Percentiles rank a stretch among this genome's conserved stretches.
Evolutionary conservation across 35 echinoderm and acorn worm species (phyloP).

Genomic region (Ophioderma brevispina): DNA sequence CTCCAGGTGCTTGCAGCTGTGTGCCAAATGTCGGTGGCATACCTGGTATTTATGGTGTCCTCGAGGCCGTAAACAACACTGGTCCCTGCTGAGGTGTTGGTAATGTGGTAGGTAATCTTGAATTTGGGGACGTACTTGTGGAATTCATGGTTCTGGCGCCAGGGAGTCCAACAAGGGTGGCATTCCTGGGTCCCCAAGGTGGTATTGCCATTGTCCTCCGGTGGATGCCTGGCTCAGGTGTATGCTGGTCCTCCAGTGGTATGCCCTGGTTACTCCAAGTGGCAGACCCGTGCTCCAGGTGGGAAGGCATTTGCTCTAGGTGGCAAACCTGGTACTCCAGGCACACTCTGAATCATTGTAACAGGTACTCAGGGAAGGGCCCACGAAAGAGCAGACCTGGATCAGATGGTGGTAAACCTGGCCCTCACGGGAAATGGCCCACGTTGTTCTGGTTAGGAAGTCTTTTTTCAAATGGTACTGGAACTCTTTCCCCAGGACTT

Average conservation of each 20-base stretch:
- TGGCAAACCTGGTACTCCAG: not conserved
- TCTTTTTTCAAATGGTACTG: too few relatives aligned
- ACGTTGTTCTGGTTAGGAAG: too few relatives aligned
- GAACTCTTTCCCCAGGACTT: not conserved
- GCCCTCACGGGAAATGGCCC: too few relatives aligned
- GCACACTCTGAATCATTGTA: not conserved
- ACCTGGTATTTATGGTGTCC: not conserved
- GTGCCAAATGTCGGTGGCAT: not conserved
- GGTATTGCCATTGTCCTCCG: not conserved
- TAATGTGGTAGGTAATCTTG: not conserved
- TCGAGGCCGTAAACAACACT: too few relatives aligned
- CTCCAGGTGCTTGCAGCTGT: not conserved
- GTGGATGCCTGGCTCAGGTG: not conserved
- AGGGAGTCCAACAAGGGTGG: too few relatives aligned
- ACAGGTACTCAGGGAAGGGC: not conserved
- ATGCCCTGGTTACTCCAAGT: not conserved
- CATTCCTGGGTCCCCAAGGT: not conserved
- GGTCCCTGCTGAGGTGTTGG: too few relatives aligned
- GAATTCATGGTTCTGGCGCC: not conserved
- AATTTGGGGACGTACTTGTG: not conserved
- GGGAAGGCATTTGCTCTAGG: slow-evolving; percentile 17
- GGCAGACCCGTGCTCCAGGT: not conserved
- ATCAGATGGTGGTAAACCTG: too few relatives aligned
- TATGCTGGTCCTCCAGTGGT: not conserved
- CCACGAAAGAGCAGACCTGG: not conserved